These are phyloP conservation scores for Hymenopus coronatus DNA, from an alignment of 2,888 invertebrate species.

Conservation along the genomic window DNA sequence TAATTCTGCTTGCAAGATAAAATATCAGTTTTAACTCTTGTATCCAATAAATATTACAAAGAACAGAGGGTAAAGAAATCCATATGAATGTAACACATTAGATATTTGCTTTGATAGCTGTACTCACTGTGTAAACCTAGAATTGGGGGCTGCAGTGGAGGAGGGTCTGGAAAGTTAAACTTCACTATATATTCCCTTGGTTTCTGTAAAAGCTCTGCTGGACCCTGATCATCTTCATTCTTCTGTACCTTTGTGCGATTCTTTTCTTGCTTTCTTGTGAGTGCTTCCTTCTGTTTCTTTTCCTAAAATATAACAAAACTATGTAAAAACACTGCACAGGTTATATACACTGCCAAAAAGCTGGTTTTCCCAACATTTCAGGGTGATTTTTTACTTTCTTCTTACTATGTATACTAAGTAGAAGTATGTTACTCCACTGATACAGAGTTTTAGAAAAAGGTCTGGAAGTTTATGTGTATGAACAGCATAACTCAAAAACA, in stretches of 20 bases:
- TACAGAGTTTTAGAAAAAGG: too few relatives aligned
- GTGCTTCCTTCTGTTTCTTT: constrained; percentile 86
- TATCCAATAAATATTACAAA: too few relatives aligned
- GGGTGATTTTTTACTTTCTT: too few relatives aligned
- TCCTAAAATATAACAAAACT: constrained; percentile 52
- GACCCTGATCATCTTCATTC: constrained; percentile 76
- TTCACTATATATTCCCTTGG: constrained; percentile 97
- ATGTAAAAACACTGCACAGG: neutral
- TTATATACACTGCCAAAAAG: too few relatives aligned
- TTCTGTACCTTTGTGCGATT: constrained; percentile 78
- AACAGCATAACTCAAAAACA: too few relatives aligned
- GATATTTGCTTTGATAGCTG: neutral
- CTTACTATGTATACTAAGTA: too few relatives aligned
- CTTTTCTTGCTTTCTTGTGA: constrained; percentile 91
- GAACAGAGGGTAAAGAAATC: neutral
- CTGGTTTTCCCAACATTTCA: too few relatives aligned
- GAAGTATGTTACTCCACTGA: too few relatives aligned
- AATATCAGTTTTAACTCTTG: too few relatives aligned
- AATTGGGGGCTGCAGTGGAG: constrained; percentile 94
- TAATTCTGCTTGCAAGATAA: too few relatives aligned
- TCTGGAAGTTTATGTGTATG: too few relatives aligned
- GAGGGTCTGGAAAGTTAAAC: constrained; percentile 96
- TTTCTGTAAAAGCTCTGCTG: constrained; percentile 77
- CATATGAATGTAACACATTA: neutral
- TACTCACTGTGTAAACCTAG: constrained; percentile 84